Base-by-base conservation (phyloP, 2,888 invertebrate species). In the Carpatolechia fugitivella region DNA sequence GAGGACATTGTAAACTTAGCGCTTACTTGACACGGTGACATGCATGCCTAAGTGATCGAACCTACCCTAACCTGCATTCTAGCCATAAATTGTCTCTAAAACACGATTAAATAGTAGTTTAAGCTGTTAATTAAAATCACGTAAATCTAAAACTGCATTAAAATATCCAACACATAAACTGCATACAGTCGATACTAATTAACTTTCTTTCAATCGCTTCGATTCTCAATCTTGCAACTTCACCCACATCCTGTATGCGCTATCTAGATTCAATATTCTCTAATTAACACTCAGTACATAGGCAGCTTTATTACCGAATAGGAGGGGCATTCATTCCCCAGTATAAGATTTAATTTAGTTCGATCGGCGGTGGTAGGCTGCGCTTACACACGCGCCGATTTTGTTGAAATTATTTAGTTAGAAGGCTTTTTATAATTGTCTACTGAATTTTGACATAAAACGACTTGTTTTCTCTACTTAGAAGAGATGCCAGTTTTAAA, bases 281-380 rank as follows among this genome's bases (percentile, higher is more conserved):
- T 31, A 47, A 47, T 47, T 47, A 47, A 47, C 47, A 47, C 47
- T 14, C 47, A 14, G 16, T 47, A 47, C 16, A 47, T 47, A 47
- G 47, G 31, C 31, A 47, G 16, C 7, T 47, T 47, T 47, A 47
- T 47, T 47, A 11, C 47, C 31, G 16, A 31, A 47, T 47, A 31
- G 47, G 47, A 47, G 47, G 47, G 47, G 47, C 47, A 47, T 47
- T 47, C 14, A 47, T 47, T 47, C 47, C 47, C 2, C 31, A 30
- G 31, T 16, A 47, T 47, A 47, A 31, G 35, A 49, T 49, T 49
- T 49, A 49, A 49, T 49, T 49, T 49, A 49, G 49, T 35, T 49
- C 49, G 35, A 36, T 49, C 20, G 49, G 16, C 31, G 7, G 13
- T 33, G 16, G 30, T 13, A 24, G 44, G 44, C 18, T 5, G 11